These are phyloP conservation scores for Drosophila nigrodunni DNA, from an alignment of 1,140 invertebrate species.

Conservation along the genomic window DNA sequence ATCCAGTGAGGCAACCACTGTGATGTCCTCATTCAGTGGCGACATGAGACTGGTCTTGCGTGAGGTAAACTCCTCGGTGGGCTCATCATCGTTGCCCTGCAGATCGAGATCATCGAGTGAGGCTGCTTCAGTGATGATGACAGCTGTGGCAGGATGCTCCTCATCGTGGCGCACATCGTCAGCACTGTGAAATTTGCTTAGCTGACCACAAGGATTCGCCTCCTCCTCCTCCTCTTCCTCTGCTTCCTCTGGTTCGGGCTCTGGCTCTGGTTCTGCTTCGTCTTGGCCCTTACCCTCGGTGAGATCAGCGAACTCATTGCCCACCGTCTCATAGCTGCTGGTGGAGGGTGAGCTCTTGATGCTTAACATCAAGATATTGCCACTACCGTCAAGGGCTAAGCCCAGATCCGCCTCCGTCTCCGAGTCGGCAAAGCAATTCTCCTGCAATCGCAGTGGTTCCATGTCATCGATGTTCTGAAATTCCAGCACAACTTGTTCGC, in stretches of 20 bases:
- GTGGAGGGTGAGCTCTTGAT: constrained; percentile 84
- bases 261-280: constrained; percentile 28
- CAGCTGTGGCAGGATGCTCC: constrained; percentile 77
- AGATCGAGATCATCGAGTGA: constrained; percentile 72
- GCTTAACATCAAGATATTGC: constrained; percentile 67
- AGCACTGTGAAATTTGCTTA: constrained; percentile 74
- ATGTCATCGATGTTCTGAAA: constrained; percentile 75
- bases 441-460: constrained; percentile 74
- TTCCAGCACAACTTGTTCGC: constrained; percentile 67
- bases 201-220: constrained; percentile 14
- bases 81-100: constrained; percentile 74
- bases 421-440: constrained; percentile 78
- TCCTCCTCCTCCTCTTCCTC: constrained; percentile 37
- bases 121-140: constrained; percentile 88
- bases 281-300: constrained; percentile 43
- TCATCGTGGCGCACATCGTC: constrained; percentile 64
- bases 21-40: constrained; percentile 79
- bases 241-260: constrained; percentile 6
- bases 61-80: constrained; percentile 75
- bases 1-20: constrained; percentile 77
- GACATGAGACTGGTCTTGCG: constrained; percentile 82
- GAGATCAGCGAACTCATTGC: constrained; percentile 80
- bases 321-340: constrained; percentile 83
- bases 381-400: constrained; percentile 57
- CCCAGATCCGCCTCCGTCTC: constrained; percentile 64